Conservation (phyloP, 2,797 vertebrate genomes). For the Huso huso region DNA sequence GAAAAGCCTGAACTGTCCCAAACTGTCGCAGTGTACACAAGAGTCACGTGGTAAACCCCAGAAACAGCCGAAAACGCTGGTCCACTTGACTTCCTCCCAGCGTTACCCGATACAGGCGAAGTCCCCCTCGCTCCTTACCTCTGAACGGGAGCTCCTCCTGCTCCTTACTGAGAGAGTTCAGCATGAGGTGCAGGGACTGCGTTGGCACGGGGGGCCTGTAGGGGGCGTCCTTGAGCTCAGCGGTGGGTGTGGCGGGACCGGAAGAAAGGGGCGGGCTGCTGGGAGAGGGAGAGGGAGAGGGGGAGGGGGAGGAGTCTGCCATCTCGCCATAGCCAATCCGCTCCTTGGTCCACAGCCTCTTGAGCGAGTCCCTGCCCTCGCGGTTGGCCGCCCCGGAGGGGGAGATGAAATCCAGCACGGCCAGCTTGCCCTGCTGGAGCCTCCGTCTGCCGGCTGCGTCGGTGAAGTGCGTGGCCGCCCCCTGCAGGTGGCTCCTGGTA, state of each 20-base stretch:
- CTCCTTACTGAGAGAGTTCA: constrained; percentile 68
- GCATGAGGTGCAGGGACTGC: constrained; percentile 68
- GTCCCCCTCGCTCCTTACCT: constrained; percentile 46
- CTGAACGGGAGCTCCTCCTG: constrained; percentile 63
- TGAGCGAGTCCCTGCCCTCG: constrained; percentile 51
- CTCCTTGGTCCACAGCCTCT: constrained; percentile 56
- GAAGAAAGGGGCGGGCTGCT: constrained; percentile 62
- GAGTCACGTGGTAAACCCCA: too few relatives aligned
- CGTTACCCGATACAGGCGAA: too few relatives aligned
- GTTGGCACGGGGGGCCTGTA: constrained; percentile 47
- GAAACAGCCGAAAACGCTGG: too few relatives aligned
- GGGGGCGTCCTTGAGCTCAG: constrained; percentile 57
- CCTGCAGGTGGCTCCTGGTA: constrained; percentile 32
- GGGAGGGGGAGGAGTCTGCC: constrained; percentile 45
- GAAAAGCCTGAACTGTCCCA: too few relatives aligned
- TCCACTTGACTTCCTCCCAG: too few relatives aligned
- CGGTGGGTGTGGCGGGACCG: constrained; percentile 57
- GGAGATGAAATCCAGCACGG: constrained; percentile 65
- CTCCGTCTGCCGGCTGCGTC: constrained; percentile 55
- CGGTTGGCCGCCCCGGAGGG: constrained; percentile 25
- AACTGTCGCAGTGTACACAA: too few relatives aligned
- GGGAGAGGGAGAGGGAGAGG: too few relatives aligned
- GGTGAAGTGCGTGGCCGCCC: constrained; percentile 39
- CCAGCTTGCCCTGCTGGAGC: constrained; percentile 69
- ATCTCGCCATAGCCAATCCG: constrained; percentile 28